Conservation (phyloP, 2,797 vertebrate genomes). For the Malacoraja senta region DNA sequence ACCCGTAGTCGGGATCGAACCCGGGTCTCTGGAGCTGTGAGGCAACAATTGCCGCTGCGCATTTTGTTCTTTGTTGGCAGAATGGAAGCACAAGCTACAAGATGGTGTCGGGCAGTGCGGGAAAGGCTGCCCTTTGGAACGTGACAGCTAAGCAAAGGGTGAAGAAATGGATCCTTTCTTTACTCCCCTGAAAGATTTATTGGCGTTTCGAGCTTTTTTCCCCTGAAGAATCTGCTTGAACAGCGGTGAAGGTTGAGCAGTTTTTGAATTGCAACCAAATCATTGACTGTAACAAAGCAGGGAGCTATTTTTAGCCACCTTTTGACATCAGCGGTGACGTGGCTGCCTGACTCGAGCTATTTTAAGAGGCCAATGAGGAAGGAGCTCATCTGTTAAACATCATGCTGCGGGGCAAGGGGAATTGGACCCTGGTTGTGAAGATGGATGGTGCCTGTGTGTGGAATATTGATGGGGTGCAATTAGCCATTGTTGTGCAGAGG, state of each 20-base stretch:
- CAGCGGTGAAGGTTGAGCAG: slow-evolving; percentile 19
- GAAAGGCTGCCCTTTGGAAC: not conserved
- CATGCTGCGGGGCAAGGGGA: not conserved
- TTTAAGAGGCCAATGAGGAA: slow-evolving; percentile 39
- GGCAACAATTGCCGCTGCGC: too few relatives aligned
- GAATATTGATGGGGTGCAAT: slow-evolving; percentile 22
- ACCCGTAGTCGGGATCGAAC: too few relatives aligned
- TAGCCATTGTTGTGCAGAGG: not conserved
- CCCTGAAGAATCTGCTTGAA: slow-evolving; percentile 3
- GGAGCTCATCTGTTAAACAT: slow-evolving; percentile 32
- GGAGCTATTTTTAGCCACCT: slow-evolving; percentile 43
- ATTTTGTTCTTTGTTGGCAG: too few relatives aligned
- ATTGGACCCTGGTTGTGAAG: not conserved
- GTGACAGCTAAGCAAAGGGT: not conserved
- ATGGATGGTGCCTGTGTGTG: not conserved
- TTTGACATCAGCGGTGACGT: slow-evolving; percentile 43
- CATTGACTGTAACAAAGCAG: slow-evolving; percentile 41
- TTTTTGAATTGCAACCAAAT: slow-evolving; percentile 38
- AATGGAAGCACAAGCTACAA: too few relatives aligned
- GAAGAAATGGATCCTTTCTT: slow-evolving; percentile 1
- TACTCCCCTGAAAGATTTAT: not conserved
- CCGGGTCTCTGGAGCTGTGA: too few relatives aligned
- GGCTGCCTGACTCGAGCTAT: slow-evolving; percentile 34
- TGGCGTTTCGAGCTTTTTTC: not conserved
- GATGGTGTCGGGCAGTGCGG: too few relatives aligned